These are phyloP conservation scores for Phyto melanocephala DNA, from an alignment of 2,888 invertebrate species.

Conservation along the genomic window DNA sequence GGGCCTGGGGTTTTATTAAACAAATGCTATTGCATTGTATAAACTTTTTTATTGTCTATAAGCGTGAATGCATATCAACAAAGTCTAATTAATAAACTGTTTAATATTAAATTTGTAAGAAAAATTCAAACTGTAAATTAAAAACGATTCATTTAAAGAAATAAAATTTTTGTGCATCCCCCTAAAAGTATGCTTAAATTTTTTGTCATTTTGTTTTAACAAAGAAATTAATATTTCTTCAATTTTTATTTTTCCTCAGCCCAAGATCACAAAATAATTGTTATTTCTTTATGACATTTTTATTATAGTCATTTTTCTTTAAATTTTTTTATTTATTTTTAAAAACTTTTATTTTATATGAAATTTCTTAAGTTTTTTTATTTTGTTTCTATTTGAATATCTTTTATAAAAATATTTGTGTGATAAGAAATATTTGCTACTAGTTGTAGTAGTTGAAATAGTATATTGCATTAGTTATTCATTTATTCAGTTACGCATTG, in stretches of 20 bases:
- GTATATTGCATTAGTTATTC: slow-evolving; percentile 48
- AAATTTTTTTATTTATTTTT: too few species aligned
- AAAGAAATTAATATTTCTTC: not conserved
- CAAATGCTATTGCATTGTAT: too few species aligned
- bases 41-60: too few species aligned
- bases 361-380: too few species aligned
- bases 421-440: not conserved
- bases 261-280: not conserved
- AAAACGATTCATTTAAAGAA: too few species aligned
- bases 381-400: not conserved
- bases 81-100: too few species aligned
- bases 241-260: not conserved
- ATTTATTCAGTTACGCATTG: slow-evolving; percentile 62
- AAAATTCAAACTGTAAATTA: too few species aligned
- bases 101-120: too few species aligned
- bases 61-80: too few species aligned
- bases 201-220: not conserved
- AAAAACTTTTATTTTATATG: too few species aligned
- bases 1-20: too few species aligned
- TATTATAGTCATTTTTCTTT: slow-evolving; percentile 1
- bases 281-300: slow-evolving; percentile 25
- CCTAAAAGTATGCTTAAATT: not conserved
- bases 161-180: too few species aligned
- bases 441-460: not conserved
- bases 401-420: not conserved